A percentile compares a stretch with the other conserved stretches of the same genome.
These are phyloP conservation scores for Sphaeridia pumilis DNA, from an alignment of 2,888 invertebrate genomes.

Conservation along the genomic window DNA sequence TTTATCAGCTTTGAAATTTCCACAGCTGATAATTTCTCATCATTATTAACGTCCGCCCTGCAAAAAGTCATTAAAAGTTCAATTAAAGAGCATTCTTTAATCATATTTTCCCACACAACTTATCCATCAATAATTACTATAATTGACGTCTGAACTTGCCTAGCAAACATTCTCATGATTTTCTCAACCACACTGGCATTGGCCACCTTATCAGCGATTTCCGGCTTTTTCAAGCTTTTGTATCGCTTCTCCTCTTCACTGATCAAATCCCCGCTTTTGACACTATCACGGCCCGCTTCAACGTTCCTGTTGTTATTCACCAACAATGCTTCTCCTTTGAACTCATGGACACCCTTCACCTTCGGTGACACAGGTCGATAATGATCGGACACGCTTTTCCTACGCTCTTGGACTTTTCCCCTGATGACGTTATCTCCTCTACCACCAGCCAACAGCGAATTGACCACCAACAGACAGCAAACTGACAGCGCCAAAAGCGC, in stretches of 20 bases:
- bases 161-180: not conserved
- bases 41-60: conserved; percentile 52
- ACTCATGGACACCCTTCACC: not conserved
- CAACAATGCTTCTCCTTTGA: conserved; percentile 4
- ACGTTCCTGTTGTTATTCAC: not conserved
- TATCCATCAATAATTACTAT: not conserved
- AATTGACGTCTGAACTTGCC: not conserved
- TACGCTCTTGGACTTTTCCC: not conserved
- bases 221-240: too few species aligned
- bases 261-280: too few species aligned
- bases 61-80: not conserved
- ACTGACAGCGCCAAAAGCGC: not conserved
- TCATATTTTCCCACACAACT: not conserved
- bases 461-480: not conserved
- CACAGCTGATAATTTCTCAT: conserved; percentile 48
- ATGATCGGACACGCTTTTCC: too few species aligned
- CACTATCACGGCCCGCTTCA: not conserved
- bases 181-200: not conserved
- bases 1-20: conserved; percentile 57
- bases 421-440: not conserved
- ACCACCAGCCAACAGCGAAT: not conserved
- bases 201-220: not conserved
- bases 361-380: not conserved
- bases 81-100: not conserved
- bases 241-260: too few species aligned